A percentile compares a stretch with the other conserved stretches of the same genome.
These are phyloP conservation scores for Axea sp. DNA, from an alignment of 2,888 invertebrate genomes.

Conservation along the genomic window DNA sequence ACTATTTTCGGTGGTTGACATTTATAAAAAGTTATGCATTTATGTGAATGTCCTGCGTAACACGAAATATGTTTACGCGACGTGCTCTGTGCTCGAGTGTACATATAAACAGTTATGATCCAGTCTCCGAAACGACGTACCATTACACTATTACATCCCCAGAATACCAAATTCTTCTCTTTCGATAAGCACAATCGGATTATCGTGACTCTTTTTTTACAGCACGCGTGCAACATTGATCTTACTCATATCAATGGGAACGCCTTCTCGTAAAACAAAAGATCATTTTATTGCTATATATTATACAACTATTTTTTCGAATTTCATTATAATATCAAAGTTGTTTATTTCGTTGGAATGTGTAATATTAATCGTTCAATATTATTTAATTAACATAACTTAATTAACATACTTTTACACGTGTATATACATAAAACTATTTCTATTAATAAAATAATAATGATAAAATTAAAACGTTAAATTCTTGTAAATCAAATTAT, in stretches of 20 bases:
- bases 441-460: no score
- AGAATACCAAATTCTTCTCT: conserved; percentile 74
- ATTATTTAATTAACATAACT: no score
- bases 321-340: no score
- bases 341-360: no score
- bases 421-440: no score
- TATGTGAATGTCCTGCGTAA: conserved; percentile 57
- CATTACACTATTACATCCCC: conserved; percentile 71
- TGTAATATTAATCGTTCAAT: no score
- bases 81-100: conserved; percentile 64
- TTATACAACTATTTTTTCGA: no score
- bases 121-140: conserved; percentile 71
- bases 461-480: no score
- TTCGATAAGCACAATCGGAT: conserved; percentile 60
- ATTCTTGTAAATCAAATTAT: no score
- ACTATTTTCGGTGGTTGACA: conserved; percentile 43
- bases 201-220: conserved; percentile 46
- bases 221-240: conserved; percentile 55
- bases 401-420: no score
- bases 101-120: conserved; percentile 75
- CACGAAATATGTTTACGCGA: conserved; percentile 69
- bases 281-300: conserved; percentile 17
- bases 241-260: conserved; percentile 48
- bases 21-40: conserved; percentile 56
- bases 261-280: conserved; percentile 30